Evolutionary conservation across 1,140 invertebrate species (phyloP), one percentile per base, ranked within the genome.

Genomic region (Drosophila obscura): DNA sequence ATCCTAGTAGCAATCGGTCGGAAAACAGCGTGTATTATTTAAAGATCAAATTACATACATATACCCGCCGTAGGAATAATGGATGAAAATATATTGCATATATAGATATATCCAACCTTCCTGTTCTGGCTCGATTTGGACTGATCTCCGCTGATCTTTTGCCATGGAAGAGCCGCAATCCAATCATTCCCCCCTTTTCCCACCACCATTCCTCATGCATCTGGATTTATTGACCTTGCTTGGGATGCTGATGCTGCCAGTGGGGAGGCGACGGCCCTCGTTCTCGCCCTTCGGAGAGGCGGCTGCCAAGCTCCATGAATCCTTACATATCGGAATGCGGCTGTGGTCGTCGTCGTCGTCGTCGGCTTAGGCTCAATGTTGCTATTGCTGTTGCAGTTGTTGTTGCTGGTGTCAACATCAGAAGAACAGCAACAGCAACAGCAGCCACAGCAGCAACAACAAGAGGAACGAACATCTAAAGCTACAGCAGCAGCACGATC

Each of bases 321-420:
- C 83, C 83, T 87, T 87, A 88, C 76, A 83, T 73, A 55, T 80
- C 62, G 83, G 83, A 88, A 88, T 88, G 83, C 83, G 83, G 83
- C 83, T 87, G 83, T 74, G 82, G 19, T 19, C 19, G 82, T 79
- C 15, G 50, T 68, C 15, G 50, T 68, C 50, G 82, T 79, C 22
- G 50, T 67, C 59, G 63, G 58, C 50, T 67, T 59, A 39, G 62
- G 78, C 41, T 8, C 46, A 26, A 67, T 56, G 67, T 19, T 41
- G 69, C 22, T 44, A 26, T 48, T 55, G 52, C 43, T 44, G 28
- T 22, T 51, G 28, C 22, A 31, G 43, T 43, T 48, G 63, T 44
- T 68, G 52, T 51, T 73, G 55, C 41, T 62, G 68, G 72, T 80
- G 77, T 80, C 77, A 80, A 80, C 77, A 76, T 68, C 58, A 62